Base-by-base conservation (phyloP, 1,140 invertebrate genomes). In the Muscidifurax raptorellus region DNA sequence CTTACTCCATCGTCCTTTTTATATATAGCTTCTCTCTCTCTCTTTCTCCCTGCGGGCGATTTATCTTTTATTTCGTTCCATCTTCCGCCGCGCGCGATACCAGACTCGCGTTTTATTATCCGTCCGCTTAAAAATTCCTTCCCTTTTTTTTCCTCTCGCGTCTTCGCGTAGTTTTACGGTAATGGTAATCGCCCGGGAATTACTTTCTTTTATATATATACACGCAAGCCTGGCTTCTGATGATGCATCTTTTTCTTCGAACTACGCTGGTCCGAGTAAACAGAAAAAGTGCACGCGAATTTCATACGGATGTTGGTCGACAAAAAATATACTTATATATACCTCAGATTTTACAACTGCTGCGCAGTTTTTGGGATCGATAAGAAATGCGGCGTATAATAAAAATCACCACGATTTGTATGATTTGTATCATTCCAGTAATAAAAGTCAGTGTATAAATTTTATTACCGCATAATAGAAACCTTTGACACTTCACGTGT, bases 11-110 rank as follows among this genome's bases (percentile, higher is more conserved):
- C 72, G 40, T 71, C n/a, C 64, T 59, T 83, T 78, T 71, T 76
- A 78, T 77, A 78, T 77, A 15, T 10, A 25, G 3, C 25, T n/a
- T n/a, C 27, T 12, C 12, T 27, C 47, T 27, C 25, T 44, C 30
- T 67, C 13, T 47, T 1, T 44, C 40, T 22, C 5, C 28, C 69
- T n/a, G 25, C 5, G 76, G 52, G 76, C 76, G 77, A 84, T 84
- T 84, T 84, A 84, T 84, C 82, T 84, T 84, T 79, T 84, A 84
- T 84, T 84, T 74, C 82, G 66, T 79, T 79, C 76, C 82, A 74
- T 79, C 82, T 79, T 74, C 44, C 32, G 66, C 44, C 32, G 66
- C 32, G 27, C 32, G 30, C 32, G n/a, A 66, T 66, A 36, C 59
- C 59, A 47, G 52, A 77, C 30, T 72, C 52, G 80, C 81, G 32